These are phyloP conservation scores for Solenopsis fugax DNA, from an alignment of 1,140 invertebrate genomes.

Conservation along the genomic window DNA sequence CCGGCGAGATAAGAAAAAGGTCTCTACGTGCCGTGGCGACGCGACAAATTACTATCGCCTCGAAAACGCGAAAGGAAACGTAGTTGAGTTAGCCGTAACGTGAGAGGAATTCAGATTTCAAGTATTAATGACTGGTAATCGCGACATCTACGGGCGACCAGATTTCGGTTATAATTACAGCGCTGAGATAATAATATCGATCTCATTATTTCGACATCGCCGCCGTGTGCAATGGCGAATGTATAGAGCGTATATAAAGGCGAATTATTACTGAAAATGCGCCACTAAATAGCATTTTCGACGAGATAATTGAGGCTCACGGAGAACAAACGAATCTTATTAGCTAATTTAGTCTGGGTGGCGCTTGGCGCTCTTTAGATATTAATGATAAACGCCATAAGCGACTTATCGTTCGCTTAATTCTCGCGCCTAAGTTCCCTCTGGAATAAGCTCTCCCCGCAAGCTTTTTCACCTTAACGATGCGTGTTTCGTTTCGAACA, in stretches of 20 bases:
- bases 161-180: slow-evolving; percentile 14
- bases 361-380: slow-evolving; percentile 30
- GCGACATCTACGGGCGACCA: background rate
- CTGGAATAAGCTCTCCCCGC: background rate
- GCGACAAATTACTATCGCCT: slow-evolving; percentile 48
- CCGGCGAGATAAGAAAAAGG: slow-evolving; percentile 38
- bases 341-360: slow-evolving; percentile 21
- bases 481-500: slow-evolving; percentile 54
- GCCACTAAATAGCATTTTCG: background rate
- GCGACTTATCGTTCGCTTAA: slow-evolving; percentile 38
- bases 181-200: slow-evolving; percentile 10
- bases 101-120: slow-evolving; percentile 15
- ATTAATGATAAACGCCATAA: slow-evolving; percentile 44
- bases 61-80: background rate
- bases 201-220: slow-evolving; percentile 30
- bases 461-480: slow-evolving; percentile 55
- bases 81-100: slow-evolving; percentile 19
- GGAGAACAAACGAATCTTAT: background rate
- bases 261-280: slow-evolving; percentile 13
- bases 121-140: slow-evolving; percentile 42
- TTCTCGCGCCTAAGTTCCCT: slow-evolving; percentile 32
- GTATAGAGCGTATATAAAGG: background rate
- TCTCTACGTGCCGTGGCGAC: slow-evolving; percentile 48
- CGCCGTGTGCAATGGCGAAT: background rate
- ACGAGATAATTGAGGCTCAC: slow-evolving; percentile 18